phyloP scores from a whole-genome alignment of 2,113 vertebrate species.

The Oncorhynchus clarkii region DNA sequence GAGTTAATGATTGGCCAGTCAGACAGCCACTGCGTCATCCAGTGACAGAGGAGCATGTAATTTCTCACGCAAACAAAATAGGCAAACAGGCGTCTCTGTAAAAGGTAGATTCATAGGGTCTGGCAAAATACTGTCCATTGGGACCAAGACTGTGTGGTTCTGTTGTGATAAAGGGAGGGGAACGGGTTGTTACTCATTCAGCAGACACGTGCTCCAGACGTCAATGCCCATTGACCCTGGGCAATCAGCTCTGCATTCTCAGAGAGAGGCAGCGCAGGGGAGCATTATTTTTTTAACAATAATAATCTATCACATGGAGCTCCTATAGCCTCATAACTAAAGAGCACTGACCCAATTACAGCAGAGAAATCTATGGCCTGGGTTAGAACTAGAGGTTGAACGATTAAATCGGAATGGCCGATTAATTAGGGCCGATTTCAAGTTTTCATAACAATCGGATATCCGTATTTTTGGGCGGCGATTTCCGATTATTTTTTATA shows the following conservation, averaged over 20 bases:
- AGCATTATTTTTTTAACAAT: constrained; percentile 8
- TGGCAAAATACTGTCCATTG: not conserved
- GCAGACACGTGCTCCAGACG: constrained; percentile 2
- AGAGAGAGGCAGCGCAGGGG: not conserved
- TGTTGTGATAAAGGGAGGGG: not conserved
- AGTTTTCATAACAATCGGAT: too few relatives aligned
- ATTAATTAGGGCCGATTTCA: too few relatives aligned
- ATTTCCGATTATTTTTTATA: too few relatives aligned
- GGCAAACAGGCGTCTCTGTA: constrained; percentile 6
- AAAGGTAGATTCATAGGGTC: not conserved
- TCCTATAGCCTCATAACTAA: constrained; percentile 23
- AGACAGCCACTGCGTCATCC: constrained; percentile 13
- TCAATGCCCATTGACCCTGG: not conserved
- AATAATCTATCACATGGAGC: constrained; percentile 40
- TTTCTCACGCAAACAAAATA: constrained; percentile 31
- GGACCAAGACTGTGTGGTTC: not conserved
- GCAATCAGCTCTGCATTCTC: constrained; percentile 25
- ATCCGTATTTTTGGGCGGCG: too few relatives aligned
- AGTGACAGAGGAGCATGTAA: constrained; percentile 20
- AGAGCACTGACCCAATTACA: constrained; percentile 44
- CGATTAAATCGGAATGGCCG: too few relatives aligned
- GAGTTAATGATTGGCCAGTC: constrained; percentile 48
- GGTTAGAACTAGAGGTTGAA: too few relatives aligned
- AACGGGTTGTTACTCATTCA: constrained; percentile 10
- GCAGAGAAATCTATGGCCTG: constrained; percentile 1